Evolutionary conservation across 2,888 invertebrate species (phyloP).

Genomic region (Heliothis peltigera): DNA sequence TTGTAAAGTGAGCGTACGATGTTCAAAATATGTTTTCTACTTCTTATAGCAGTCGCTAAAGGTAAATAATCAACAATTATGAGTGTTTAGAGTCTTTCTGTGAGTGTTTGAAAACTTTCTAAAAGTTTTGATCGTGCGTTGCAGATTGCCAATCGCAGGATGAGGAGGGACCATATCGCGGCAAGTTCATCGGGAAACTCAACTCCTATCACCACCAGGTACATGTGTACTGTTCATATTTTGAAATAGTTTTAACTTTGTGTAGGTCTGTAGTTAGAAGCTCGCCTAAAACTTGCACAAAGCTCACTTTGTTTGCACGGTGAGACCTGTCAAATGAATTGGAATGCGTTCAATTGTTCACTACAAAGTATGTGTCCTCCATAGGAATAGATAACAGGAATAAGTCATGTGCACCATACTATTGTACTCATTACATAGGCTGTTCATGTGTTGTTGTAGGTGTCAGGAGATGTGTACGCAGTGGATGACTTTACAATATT

Average conservation of each 20-base stretch:
- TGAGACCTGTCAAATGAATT: too few species aligned
- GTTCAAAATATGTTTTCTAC: slow-evolving; percentile 72
- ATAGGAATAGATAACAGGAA: too few species aligned
- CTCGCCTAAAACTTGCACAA: too few species aligned
- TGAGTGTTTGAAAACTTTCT: slow-evolving; percentile 72
- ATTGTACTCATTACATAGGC: not conserved
- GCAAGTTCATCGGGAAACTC: slow-evolving; percentile 95
- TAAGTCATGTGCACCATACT: too few species aligned
- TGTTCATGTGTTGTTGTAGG: slow-evolving; percentile 86
- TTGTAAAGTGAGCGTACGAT: slow-evolving; percentile 65
- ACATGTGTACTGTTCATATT: slow-evolving; percentile 20
- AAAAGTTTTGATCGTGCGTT: slow-evolving; percentile 63
- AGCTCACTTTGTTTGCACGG: too few species aligned
- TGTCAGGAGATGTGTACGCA: slow-evolving; percentile 96
- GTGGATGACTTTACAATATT: slow-evolving; percentile 96
- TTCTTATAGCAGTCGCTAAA: slow-evolving; percentile 71
- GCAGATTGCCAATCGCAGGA: slow-evolving; percentile 88
- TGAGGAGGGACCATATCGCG: slow-evolving; percentile 93
- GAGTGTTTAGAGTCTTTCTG: too few species aligned
- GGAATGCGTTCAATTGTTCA: too few species aligned
- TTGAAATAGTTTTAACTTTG: too few species aligned
- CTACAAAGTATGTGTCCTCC: too few species aligned
- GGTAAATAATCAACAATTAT: slow-evolving; percentile 66
- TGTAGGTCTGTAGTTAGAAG: too few species aligned
- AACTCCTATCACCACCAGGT: slow-evolving; percentile 97